Evolutionary conservation across 2,797 vertebrate genomes (phyloP), one percentile per base, ranked within the genome.

Genomic region (Taenioides sp.): DNA sequence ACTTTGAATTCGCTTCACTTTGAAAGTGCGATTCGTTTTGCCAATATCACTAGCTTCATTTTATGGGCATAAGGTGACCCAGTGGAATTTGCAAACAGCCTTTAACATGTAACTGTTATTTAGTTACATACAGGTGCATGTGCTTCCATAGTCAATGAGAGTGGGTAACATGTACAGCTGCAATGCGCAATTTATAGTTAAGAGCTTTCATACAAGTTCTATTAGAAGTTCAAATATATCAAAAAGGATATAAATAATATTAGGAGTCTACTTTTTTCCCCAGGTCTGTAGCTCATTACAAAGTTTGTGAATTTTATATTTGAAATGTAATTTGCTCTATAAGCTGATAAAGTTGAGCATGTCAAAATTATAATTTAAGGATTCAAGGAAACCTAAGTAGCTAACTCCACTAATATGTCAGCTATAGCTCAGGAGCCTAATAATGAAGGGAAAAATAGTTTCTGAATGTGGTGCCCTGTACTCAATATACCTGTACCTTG

Each of bases 61-160:
- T 88, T 86, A 54, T 66, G 70, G 72, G 78, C 81, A 79, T 85
- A 86, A 63, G 49, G 69, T 78, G 85, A 86, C 88, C 84, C 82
- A 75, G 82, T 89, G 74, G 81, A 86, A 78, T 60, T 88, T 88
- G 87, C 79, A 88, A 73, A 78, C 81, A 80, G 85, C 85, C 80
- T 79, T 77, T 69, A 73, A 76, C 82, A 85, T 86, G 87, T 72
- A 84, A 85, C 86, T 80, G 86, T 89, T 91, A 86, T 91, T 88
- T 85, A 78, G 90, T 80, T 86, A 87, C 82, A 76, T 91, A 87
- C 81, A 71, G 82, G 90, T 90, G 83, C 82, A 5, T 50, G 17
- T 50, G 49, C 17, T 49, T 49, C 47, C 47, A n/a, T n/a, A 52
- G 18, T 52, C 5, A 52, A n/a, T 18, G 17, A 5, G 18, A 52